Conservation (phyloP, 2,888 invertebrate species). For the Penaeus monodon region DNA sequence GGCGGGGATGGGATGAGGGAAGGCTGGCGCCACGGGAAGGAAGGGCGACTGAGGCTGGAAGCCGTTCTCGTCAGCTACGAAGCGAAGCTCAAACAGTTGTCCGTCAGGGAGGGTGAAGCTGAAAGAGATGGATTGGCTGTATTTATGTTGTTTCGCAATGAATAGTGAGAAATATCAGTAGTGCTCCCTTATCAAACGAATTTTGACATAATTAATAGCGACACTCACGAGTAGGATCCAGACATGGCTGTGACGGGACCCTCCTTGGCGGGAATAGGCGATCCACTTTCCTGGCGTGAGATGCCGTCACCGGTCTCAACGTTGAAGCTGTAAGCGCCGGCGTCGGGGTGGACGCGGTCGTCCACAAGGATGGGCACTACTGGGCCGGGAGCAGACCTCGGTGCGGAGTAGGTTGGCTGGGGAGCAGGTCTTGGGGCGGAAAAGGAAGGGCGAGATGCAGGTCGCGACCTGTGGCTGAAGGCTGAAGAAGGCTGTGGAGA, state of each 20-base stretch:
- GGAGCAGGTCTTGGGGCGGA: too few species aligned
- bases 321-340: conserved; percentile 33
- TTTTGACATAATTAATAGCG: too few species aligned
- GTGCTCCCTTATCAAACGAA: too few species aligned
- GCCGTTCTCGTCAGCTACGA: conserved; percentile 14
- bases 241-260: too few species aligned
- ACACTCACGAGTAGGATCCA: too few species aligned
- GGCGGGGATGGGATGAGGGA: neutral
- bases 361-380: conserved; percentile 26
- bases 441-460: too few species aligned
- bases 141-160: too few species aligned
- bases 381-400: conserved; percentile 1
- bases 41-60: neutral
- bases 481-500: too few species aligned
- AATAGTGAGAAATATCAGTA: too few species aligned
- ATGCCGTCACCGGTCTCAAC: conserved; percentile 38
- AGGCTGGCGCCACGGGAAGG: neutral
- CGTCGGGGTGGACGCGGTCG: conserved; percentile 30
- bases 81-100: neutral
- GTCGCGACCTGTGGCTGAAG: too few species aligned
- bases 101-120: conserved; percentile 1
- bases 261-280: too few species aligned
- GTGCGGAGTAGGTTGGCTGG: neutral
- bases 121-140: neutral
- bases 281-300: conserved; percentile 27